phyloP scores from a whole-genome alignment of 2,888 invertebrate species.

The Cataglyphis albicans region DNA sequence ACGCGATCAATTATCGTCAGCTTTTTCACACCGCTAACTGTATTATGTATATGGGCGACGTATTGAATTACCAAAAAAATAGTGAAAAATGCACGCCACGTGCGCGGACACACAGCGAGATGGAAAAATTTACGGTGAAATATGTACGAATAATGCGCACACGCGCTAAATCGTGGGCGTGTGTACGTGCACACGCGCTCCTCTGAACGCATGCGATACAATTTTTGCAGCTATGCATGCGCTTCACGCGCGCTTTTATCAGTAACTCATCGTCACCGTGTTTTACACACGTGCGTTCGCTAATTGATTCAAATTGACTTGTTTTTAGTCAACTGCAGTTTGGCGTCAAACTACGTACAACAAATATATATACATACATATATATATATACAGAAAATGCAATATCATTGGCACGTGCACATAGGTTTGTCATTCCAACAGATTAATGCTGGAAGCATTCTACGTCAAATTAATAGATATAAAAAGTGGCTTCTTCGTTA shows the following conservation, averaged over 20 bases:
- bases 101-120: constrained; percentile 37
- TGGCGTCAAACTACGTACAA: constrained; percentile 6
- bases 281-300: constrained; percentile 52
- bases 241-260: constrained; percentile 42
- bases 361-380: background rate
- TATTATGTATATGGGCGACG: constrained; percentile 53
- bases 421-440: constrained; percentile 38
- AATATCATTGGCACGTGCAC: background rate
- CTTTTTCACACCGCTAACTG: constrained; percentile 52
- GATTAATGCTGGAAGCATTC: constrained; percentile 39
- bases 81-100: constrained; percentile 52
- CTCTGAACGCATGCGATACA: constrained; percentile 21
- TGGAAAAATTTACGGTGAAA: constrained; percentile 53
- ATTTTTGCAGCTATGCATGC: constrained; percentile 16
- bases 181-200: background rate
- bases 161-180: constrained; percentile 16
- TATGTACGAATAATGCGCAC: constrained; percentile 40
- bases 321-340: constrained; percentile 40
- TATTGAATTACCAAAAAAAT: constrained; percentile 58
- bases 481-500: constrained; percentile 25
- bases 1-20: constrained; percentile 56
- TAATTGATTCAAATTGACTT: constrained; percentile 57
- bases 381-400: constrained; percentile 5
- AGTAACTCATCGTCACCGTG: constrained; percentile 52
- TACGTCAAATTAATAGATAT: constrained; percentile 36